A percentile compares a stretch with the other conserved stretches of the same genome.
These are phyloP conservation scores for Megalopta genalis DNA, from an alignment of 1,140 invertebrate genomes.

Conservation along the genomic window DNA sequence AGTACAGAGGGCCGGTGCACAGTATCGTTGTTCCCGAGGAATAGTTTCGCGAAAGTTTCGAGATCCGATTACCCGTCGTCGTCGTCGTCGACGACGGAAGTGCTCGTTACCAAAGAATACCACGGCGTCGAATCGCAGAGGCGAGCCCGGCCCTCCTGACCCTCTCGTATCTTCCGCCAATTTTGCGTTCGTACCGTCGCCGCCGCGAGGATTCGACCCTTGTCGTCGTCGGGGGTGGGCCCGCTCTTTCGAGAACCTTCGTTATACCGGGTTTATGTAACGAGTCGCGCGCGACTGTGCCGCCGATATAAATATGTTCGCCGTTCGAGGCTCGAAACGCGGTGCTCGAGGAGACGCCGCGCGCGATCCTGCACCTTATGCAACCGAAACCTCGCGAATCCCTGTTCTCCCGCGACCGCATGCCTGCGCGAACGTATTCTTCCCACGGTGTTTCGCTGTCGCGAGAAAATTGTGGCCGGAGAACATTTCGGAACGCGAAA, in stretches of 20 bases:
- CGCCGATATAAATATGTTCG: slow-evolving; percentile 5
- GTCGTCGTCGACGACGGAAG: not conserved
- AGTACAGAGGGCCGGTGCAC: too few relatives aligned
- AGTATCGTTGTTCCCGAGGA: slow-evolving; percentile 56
- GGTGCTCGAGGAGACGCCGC: slow-evolving; percentile 1
- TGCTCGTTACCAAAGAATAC: slow-evolving; percentile 55
- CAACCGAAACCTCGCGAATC: too few relatives aligned
- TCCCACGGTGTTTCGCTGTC: too few relatives aligned
- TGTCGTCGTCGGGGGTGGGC: not conserved
- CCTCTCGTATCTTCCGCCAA: slow-evolving; percentile 22
- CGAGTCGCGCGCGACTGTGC: not conserved
- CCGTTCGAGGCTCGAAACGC: not conserved
- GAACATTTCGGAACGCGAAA: too few relatives aligned
- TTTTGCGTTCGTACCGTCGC: slow-evolving; percentile 9
- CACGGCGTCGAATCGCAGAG: slow-evolving; percentile 8
- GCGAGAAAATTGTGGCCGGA: too few relatives aligned
- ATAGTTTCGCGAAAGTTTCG: slow-evolving; percentile 60
- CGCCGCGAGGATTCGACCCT: not conserved
- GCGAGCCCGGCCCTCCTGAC: not conserved
- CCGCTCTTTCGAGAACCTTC: slow-evolving; percentile 19
- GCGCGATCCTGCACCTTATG: not conserved
- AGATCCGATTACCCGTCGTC: slow-evolving; percentile 56
- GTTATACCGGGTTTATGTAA: slow-evolving; percentile 26
- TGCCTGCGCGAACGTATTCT: not conserved
- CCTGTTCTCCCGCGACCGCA: too few relatives aligned